These are phyloP conservation scores for Nasonia oneida DNA, from an alignment of 2,888 invertebrate genomes.

Conservation along the genomic window DNA sequence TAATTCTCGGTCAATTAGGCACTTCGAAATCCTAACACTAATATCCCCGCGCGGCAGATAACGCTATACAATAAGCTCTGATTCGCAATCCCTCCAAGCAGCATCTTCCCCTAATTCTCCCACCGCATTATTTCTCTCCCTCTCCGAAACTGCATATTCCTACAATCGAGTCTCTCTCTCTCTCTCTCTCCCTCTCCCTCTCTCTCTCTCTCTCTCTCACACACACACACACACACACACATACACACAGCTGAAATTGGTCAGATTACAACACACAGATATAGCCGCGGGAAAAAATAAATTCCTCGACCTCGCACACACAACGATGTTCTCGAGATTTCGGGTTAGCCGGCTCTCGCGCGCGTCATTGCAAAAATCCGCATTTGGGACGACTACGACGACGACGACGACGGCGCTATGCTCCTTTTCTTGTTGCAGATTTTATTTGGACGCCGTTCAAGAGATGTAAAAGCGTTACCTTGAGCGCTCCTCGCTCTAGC, in stretches of 20 bases:
- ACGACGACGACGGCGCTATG: background rate
- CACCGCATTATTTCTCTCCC: background rate
- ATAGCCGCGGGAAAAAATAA: slow-evolving; percentile 13
- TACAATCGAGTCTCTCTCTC: background rate
- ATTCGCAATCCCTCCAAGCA: background rate
- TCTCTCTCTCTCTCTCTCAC: too few relatives aligned
- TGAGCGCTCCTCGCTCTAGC: slow-evolving; percentile 49
- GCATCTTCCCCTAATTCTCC: background rate
- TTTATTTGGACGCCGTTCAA: slow-evolving; percentile 63
- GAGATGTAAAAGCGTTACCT: slow-evolving; percentile 63
- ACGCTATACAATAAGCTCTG: background rate
- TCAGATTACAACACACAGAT: background rate
- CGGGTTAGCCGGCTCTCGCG: background rate
- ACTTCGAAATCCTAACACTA: background rate
- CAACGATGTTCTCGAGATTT: background rate
- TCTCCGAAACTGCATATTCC: slow-evolving; percentile 1
- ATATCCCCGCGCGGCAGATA: background rate
- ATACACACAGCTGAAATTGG: background rate
- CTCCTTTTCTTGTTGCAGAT: slow-evolving; percentile 59
- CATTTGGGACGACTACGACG: slow-evolving; percentile 45
- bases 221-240: background rate
- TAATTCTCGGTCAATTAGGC: background rate
- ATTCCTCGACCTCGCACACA: slow-evolving; percentile 3
- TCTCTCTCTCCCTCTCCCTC: too few relatives aligned
- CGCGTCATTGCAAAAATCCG: slow-evolving; percentile 53